These are phyloP conservation scores for Phaethon lepturus DNA, from an alignment of 2,113 vertebrate species.

Conservation along the genomic window DNA sequence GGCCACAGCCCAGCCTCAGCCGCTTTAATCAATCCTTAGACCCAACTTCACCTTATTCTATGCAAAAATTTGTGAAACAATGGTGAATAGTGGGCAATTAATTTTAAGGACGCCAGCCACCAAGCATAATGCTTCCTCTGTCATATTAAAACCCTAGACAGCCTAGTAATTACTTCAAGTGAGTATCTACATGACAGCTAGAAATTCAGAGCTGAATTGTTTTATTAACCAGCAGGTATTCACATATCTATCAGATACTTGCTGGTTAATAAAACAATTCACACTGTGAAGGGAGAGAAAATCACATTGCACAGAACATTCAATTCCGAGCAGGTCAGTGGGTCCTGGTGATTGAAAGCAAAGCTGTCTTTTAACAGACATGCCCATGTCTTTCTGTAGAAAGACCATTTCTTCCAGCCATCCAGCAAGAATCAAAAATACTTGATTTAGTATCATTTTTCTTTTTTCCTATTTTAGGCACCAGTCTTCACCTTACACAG, in stretches of 20 bases:
- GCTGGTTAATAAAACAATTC: background rate
- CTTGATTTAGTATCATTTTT: background rate
- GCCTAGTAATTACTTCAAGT: constrained; percentile 12
- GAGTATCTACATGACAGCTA: background rate
- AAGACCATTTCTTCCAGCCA: background rate
- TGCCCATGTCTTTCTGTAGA: background rate
- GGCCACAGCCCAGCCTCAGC: background rate
- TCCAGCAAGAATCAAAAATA: background rate
- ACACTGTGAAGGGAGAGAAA: background rate
- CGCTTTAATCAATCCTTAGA: background rate
- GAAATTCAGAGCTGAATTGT: constrained; percentile 35
- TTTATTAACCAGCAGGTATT: constrained; percentile 20
- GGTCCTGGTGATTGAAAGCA: background rate
- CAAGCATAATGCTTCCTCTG: background rate
- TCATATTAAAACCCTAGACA: background rate
- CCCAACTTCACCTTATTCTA: background rate
- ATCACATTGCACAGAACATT: background rate
- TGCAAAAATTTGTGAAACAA: constrained; percentile 12
- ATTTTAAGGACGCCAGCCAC: constrained; percentile 15
- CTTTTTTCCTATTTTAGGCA: background rate
- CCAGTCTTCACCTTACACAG: background rate
- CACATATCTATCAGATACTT: background rate
- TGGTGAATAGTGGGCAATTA: constrained; percentile 11
- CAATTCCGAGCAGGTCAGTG: background rate
- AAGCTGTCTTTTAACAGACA: background rate